These are phyloP conservation scores for Orientallactaga bullata DNA, from an alignment of 2,113 vertebrate species.

Conservation along the genomic window DNA sequence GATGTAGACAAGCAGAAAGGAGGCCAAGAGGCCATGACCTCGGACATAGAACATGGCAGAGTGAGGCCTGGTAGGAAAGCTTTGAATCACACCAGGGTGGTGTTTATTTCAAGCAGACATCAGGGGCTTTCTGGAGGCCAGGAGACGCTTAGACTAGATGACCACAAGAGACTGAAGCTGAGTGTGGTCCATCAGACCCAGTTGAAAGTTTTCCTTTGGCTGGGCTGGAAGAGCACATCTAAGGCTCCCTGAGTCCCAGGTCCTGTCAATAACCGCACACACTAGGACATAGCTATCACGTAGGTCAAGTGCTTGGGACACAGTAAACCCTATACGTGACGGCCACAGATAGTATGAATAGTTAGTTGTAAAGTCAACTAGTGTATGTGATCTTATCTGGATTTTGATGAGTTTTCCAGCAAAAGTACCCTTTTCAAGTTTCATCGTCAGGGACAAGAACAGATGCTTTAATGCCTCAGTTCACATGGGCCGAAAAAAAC, in stretches of 20 bases:
- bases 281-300: neutral
- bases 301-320: neutral
- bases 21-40: neutral
- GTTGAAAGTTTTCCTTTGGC: neutral
- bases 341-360: neutral
- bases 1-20: neutral
- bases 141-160: neutral
- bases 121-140: neutral
- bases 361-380: neutral
- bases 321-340: neutral
- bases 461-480: neutral
- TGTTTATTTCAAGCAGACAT: constrained; percentile 21
- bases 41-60: neutral
- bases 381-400: neutral
- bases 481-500: neutral
- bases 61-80: neutral
- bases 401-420: constrained; percentile 7
- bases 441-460: constrained; percentile 26
- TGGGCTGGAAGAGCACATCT: neutral
- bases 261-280: neutral
- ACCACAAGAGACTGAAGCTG: neutral
- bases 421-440: constrained; percentile 42
- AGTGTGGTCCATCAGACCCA: neutral
- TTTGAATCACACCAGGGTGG: constrained; percentile 7
- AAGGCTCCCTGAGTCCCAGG: neutral